Percentiles rank a stretch among this genome's conserved stretches.
Evolutionary conservation across 2,113 vertebrate genomes (phyloP).

Genomic region (Rissa tridactyla): DNA sequence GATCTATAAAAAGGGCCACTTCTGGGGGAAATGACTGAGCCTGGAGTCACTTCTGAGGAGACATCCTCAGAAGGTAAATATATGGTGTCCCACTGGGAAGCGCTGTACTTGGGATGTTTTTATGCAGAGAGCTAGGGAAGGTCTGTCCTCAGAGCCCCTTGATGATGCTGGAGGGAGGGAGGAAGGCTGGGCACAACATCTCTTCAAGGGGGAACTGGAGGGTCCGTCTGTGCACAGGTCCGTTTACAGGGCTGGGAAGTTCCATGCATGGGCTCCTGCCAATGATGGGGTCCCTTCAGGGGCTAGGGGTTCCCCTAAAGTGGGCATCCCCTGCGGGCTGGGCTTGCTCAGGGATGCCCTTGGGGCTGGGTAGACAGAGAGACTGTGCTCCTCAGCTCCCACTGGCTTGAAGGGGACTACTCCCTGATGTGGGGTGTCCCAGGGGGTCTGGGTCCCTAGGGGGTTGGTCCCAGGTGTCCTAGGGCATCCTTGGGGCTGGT

Average conservation of each 20-base stretch:
- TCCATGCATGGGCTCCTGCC: neutral
- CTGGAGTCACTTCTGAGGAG: neutral
- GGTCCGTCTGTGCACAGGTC: neutral
- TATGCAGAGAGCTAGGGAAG: neutral
- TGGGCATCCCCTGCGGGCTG: neutral
- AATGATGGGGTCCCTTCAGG: neutral
- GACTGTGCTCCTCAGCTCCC: neutral
- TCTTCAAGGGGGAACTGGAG: neutral
- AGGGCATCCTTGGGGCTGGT: neutral
- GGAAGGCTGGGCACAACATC: neutral
- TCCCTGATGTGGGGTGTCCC: neutral
- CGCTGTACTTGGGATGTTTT: rapidly evolving
- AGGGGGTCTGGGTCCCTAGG: neutral
- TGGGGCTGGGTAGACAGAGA: neutral
- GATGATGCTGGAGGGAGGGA: neutral
- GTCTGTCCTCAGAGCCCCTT: neutral
- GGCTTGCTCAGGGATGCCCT: neutral
- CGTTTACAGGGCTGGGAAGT: neutral
- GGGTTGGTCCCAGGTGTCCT: neutral
- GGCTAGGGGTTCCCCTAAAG: neutral
- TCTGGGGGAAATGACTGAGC: neutral
- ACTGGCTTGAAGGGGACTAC: neutral
- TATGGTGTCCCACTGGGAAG: neutral
- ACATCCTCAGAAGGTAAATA: neutral
- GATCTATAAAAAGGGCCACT: neutral